Evolutionary conservation across 2,888 invertebrate genomes (phyloP), one percentile per base, ranked within the genome.

Genomic region (Melanophora roralis): DNA sequence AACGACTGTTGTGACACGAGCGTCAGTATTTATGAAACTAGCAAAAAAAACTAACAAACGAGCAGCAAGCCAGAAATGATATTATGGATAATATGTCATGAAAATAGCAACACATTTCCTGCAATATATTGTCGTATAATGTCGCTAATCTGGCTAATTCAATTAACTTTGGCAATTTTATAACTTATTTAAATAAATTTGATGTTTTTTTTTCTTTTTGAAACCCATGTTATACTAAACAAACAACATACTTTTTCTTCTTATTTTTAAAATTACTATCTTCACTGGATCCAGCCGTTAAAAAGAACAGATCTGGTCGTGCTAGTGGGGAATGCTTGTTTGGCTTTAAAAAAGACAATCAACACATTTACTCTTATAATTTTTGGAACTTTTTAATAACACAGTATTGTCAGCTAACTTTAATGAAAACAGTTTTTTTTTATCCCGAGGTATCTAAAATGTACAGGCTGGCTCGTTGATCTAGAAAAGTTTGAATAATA

Each of bases 361-460:
- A 53, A 23, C 27, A 53, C 14, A 40, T 16, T 9, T 55, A 53
- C n/a, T 8, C 6, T 12, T 43, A 55, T 23, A 55, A 40, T 68
- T 55, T 5, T 19, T 9, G 43, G 12, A 43, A 12, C n/a, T 9
- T n/a, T n/a, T n/a, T 12, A 43, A 40, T 23, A 51, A 51, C 53
- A 19, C 32, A 12, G 11, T 68, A 8, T 7, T 68, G 7, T 8
- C 40, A 11, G 40, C 32, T 2, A 68, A 53, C 12, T 23, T 68
- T 34, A 14, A 45, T 8, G 40, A 14, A 11, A 43, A 12, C 7
- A 2, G 27, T 68, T 68, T 40, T 53, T 36, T 21, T 40, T 67
- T 21, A 67, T 67, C n/a, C 51, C 53, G 2, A 6, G 51, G 8
- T 68, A 68, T 43, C 9, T 68, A n/a, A 55, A 68, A 9, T 53